Percentiles rank a stretch among this genome's conserved stretches.
These are phyloP conservation scores for Chironomus tentans DNA, from an alignment of 2,888 invertebrate genomes.

Conservation along the genomic window DNA sequence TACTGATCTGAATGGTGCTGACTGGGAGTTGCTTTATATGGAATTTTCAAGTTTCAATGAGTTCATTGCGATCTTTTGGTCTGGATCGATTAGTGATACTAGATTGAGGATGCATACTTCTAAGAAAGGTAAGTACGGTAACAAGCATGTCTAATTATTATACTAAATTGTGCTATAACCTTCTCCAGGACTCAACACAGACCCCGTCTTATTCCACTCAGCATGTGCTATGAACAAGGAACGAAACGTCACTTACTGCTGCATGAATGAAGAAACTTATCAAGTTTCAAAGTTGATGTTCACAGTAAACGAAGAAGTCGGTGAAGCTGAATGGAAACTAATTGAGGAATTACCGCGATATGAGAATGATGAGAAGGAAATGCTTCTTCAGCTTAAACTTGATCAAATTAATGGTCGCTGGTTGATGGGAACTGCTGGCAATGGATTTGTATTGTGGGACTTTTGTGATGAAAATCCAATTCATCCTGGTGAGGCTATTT, in stretches of 20 bases:
- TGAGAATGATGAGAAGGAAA: conserved; percentile 63
- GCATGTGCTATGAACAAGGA: conserved; percentile 60
- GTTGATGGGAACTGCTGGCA: conserved; percentile 73
- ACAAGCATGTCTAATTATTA: too few relatives aligned
- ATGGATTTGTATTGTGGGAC: conserved; percentile 78
- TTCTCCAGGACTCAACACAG: conserved; percentile 29
- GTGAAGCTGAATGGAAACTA: conserved; percentile 49
- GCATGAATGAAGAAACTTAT: conserved; percentile 51
- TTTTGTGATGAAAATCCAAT: conserved; percentile 48
- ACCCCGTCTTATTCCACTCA: conserved; percentile 34
- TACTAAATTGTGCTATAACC: neutral
- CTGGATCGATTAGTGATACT: conserved; percentile 68
- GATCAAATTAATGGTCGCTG: conserved; percentile 66
- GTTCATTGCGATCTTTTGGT: conserved; percentile 70
- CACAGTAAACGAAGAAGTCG: conserved; percentile 28
- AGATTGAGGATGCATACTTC: conserved; percentile 57
- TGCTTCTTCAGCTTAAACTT: conserved; percentile 70
- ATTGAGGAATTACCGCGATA: conserved; percentile 53
- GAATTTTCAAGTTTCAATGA: conserved; percentile 60
- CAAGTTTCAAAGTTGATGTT: conserved; percentile 43
- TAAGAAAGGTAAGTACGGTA: conserved; percentile 33
- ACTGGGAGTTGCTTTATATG: conserved; percentile 62
- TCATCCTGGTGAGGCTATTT: conserved; percentile 49
- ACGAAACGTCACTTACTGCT: conserved; percentile 59
- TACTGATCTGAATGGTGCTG: conserved; percentile 40